Evolutionary conservation across 2,888 invertebrate genomes (phyloP), one percentile per base, ranked within the genome.

Genomic region (Elaeidobius kamerunicus): DNA sequence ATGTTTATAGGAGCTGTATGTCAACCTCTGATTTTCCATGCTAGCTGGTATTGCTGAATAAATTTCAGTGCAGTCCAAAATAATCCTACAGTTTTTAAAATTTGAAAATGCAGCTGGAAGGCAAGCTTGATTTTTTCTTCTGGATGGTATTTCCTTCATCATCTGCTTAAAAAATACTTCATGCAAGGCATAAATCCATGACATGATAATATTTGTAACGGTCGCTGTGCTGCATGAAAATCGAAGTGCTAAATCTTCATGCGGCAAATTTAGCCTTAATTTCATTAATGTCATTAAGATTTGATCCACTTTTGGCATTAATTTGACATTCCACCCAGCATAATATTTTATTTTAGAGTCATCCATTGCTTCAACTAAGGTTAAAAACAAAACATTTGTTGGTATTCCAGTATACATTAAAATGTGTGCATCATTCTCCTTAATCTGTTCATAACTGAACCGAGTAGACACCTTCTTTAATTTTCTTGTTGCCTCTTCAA

Each of bases 61-160:
- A 30, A 61, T 43, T 50, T 61, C 62, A 7, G 61, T 59, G 23
- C 57, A 57, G 35, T 61, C 58, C 9, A 59, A 14, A 32, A 58
- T 57, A 14, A 62, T 61, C 40, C 61, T 49, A 34, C 60, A 63
- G 27, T 60, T 63, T 19, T 45, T 61, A 34, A 61, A 61, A n/a
- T 42, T 49, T 11, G 5, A n/a, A 54, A 60, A 60, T 18, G 41
- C 18, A 27, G 23, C 34, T 44, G 60, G 61, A 11, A 60, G 16
- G 41, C 62, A 63, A 15, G 52, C 20, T 51, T 58, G 30, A 47
- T 62, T 63, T 54, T 52, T 56, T 23, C 51, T 6, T 45, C 54
- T 48, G 7, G 50, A 35, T 44, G 60, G 61, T 11, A 61, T 56
- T 36, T 7, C 56, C 40, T 32, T 16, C 60, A 63, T 60, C 18